Base-by-base conservation (phyloP, 2,797 vertebrate genomes). In the Rhinophrynus dorsalis region DNA sequence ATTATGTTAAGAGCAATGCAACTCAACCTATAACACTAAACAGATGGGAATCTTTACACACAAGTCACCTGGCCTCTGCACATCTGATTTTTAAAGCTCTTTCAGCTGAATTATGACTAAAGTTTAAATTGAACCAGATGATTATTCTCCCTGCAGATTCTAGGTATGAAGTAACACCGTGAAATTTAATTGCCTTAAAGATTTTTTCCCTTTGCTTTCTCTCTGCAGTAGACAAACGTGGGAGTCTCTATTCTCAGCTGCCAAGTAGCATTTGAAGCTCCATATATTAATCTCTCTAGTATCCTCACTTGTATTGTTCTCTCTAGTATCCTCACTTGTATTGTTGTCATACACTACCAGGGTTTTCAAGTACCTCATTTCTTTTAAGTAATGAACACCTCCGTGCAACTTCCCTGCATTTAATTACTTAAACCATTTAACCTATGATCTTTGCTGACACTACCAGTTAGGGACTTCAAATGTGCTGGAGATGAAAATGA, bases 351-450 rank as follows among this genome's bases (percentile, higher is more conserved):
- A 20, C 56, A 58, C 6, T 27, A 9, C 30, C 32, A 26, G n/a
- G 32, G 9, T 33, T 59, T 35, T 45, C 23, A 21, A 24, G 21
- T 26, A 38, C 7, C 30, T 8, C 54, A 10, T n/a, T 55, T 18
- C 33, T 42, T 17, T 12, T 12, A 35, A 24, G 6, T 17, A 33
- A 38, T 6, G 47, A 23, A 26, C 17, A 60, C 18, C 12, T 37
- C 35, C 32, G 26, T 23, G 27, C 13, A 6, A 38, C 23, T 33
- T 45, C 37, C 57, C 21, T 45, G 20, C 42, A 8, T 61, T 54
- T 69, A 60, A 69, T 69, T 69, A 55, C 50, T 38, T 24, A 30
- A 55, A 55, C 55, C 58, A 47, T 70, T 54, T 70, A 70, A 70
- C 67, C 67, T 54, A 12, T 62, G 48, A 11, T 58, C 67, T 45